Evolutionary conservation across 2,797 vertebrate genomes (phyloP).

Genomic region (Chiloscyllium punctatum): DNA sequence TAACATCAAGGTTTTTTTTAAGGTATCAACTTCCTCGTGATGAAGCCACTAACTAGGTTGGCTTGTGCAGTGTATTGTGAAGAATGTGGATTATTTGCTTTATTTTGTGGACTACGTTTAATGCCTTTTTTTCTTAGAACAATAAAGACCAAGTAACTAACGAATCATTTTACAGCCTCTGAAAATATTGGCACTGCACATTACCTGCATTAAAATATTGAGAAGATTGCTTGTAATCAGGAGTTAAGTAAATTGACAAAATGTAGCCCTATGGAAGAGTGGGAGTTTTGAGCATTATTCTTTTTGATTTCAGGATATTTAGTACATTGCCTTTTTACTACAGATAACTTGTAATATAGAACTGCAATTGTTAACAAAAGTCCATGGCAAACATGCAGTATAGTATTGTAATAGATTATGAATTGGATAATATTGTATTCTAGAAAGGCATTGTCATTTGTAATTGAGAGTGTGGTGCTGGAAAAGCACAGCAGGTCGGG

Average conservation of each 20-base stretch:
- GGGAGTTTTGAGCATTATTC: background rate
- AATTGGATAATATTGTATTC: background rate
- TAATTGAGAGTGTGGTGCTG: background rate
- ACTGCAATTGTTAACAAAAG: background rate
- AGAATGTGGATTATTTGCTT: background rate
- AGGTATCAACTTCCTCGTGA: background rate
- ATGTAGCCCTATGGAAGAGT: background rate
- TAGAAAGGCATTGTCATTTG: background rate
- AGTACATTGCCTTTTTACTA: background rate
- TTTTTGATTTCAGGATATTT: background rate
- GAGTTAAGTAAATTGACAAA: background rate
- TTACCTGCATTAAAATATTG: background rate
- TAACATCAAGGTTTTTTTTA: background rate
- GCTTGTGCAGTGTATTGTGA: background rate
- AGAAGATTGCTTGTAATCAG: background rate
- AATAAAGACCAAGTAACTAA: background rate
- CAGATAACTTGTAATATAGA: background rate
- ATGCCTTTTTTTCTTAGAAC: background rate
- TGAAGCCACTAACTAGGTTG: background rate
- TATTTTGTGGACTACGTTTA: background rate
- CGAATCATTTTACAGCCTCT: background rate
- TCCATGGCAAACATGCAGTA: background rate
- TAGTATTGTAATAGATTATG: background rate
- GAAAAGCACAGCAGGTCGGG: no score
- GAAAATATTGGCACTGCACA: background rate